phyloP scores from a whole-genome alignment of 2,113 vertebrate genomes.

The Muntiacus reevesi region DNA sequence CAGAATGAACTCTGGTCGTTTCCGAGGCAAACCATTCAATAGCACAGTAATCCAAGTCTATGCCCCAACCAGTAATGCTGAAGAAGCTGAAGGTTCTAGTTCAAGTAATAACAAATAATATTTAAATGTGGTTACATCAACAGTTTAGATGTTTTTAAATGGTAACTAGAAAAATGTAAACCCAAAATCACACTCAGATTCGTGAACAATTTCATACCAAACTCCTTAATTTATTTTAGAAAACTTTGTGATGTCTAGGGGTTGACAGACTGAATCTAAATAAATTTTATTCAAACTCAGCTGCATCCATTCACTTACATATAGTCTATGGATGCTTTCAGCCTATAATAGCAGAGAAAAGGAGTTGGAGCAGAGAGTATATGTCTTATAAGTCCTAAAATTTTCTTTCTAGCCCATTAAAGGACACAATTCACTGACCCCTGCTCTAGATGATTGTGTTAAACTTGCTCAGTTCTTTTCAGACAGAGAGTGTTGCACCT shows the following conservation, averaged over 20 bases:
- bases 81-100: neutral
- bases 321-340: neutral
- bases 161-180: neutral
- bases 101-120: neutral
- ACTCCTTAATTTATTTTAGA: neutral
- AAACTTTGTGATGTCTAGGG: neutral
- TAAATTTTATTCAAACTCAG: slow-evolving; percentile 10
- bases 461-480: neutral
- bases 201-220: neutral
- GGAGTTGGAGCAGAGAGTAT: neutral
- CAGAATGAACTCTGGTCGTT: neutral
- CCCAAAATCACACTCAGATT: neutral
- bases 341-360: neutral
- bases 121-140: neutral
- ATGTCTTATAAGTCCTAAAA: neutral
- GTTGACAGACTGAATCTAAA: neutral
- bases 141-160: neutral
- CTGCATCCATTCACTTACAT: neutral
- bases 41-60: neutral
- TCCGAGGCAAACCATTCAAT: neutral
- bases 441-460: neutral
- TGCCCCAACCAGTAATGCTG: neutral
- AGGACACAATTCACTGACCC: neutral
- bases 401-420: neutral
- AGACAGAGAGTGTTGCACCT: neutral